Evolutionary conservation across 2,797 vertebrate genomes (phyloP), one percentile per base, ranked within the genome.

Genomic region (Melanogrammus aeglefinus): DNA sequence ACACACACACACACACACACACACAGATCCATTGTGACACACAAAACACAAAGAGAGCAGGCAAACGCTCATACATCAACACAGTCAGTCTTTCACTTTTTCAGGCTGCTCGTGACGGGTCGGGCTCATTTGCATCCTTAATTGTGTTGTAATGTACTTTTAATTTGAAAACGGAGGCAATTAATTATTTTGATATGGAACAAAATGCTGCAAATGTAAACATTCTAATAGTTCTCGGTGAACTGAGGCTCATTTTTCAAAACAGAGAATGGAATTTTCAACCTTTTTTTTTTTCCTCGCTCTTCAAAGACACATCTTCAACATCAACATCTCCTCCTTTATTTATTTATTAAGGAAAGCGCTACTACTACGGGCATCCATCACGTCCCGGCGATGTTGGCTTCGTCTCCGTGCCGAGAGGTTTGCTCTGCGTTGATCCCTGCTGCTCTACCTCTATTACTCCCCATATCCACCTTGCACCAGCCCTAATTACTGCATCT

Each of bases 71-170:
- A 90, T 91, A 88, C 86, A 91, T 91, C 88, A 90, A 77, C 80
- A 35, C 78, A 86, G 84, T 90, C 88, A 82, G 84, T 90, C 86
- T 90, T 90, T 92, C 87, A 86, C 83, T 90, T 90, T 89, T 83
- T 86, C 84, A 82, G 85, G 88, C 86, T 93, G 82, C 83, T 88
- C 81, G 76, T 81, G 88, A 92, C 91, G 93, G 90, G 88, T 88
- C 86, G 87, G 87, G 86, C 91, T 94, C 93, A 95, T 95, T 94
- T 94, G 91, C 93, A 93, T 95, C 87, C 89, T 93, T 95, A 95
- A 95, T 94, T 94, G 92, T 92, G 88, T 92, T 93, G 93, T 94
- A 95, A 95, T 95, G 94, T 93, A 93, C 92, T 92, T 94, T 94
- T 95, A 94, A 95, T 95, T 95, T 93, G 94, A 93, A 95, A 94